Evolutionary conservation across 2,888 invertebrate genomes (phyloP), one percentile per base, ranked within the genome.

Genomic region (Diarsia mendica): DNA sequence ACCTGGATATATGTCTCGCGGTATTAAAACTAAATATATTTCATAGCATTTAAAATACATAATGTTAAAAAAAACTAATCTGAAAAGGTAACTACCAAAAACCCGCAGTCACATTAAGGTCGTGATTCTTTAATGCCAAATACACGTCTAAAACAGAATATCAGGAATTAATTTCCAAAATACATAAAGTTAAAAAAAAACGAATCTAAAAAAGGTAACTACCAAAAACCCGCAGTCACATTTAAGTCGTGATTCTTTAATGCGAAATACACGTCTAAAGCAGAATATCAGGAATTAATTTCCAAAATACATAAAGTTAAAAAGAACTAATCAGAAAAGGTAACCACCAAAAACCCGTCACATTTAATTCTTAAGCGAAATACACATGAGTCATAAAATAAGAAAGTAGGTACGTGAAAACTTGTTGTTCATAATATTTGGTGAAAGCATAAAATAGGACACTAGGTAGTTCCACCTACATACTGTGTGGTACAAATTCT

Each of bases 361-460:
- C 6, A 49, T 60, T 73, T 18, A 3, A 49, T 72, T 20, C 48
- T 76, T 51, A n/a, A 58, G 49, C 46, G 15, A 74, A 64, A 67
- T 44, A 18, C 61, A 75, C 15, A 53, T 82, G 84, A 84, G 65
- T 84, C 84, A 82, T 6, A 60, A 39, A 49, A 72, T 46, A 83
- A 81, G 84, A 76, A 88, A 86, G 84, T 84, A 53, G 1, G 23
- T 60, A 66, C 18, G 48, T 75, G 44, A n/a, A 76, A 23, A 72
- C 77, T 49, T 15, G 70, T 64, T 73, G 64, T 72, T 77, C 71
- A 72, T 75, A 67, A 72, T 79, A 80, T 82, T 76, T 70, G 63
- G 85, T 73, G 85, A 82, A 85, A 82, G 82, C 85, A 67, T 74
- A 28, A 73, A 79, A 85, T 80, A 67, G 77, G 63, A 51, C 68